Evolutionary conservation across 2,888 invertebrate genomes (phyloP).

Genomic region (Helobdella robusta): DNA sequence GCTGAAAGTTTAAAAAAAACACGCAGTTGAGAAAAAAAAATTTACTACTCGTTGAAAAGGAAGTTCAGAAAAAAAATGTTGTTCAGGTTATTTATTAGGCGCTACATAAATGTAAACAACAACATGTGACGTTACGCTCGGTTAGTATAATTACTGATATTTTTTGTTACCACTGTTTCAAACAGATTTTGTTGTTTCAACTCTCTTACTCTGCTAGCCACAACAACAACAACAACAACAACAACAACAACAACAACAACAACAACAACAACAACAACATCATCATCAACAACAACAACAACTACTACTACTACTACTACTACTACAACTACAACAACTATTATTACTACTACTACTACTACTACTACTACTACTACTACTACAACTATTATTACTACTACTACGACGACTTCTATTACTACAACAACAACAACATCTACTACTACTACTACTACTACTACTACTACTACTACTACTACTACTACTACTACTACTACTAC

Average conservation of each 20-base stretch:
- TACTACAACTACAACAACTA: not conserved
- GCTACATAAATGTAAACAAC: no score
- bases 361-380: not conserved
- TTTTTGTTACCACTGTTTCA: no score
- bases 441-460: slow-evolving; percentile 8
- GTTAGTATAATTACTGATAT: no score
- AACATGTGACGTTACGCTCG: no score
- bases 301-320: not conserved
- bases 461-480: slow-evolving; percentile 6
- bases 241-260: not conserved
- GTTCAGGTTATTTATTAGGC: no score
- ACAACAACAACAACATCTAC: not conserved
- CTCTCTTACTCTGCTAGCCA: no score
- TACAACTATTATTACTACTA: not conserved
- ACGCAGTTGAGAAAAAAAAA: no score
- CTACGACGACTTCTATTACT: not conserved
- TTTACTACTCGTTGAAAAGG: no score
- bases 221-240: not conserved
- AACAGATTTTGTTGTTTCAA: no score
- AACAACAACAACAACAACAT: slow-evolving; percentile 1
- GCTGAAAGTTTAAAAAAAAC: no score
- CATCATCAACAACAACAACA: slow-evolving; percentile 1
- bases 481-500: slow-evolving; percentile 6
- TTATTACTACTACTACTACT: not conserved
- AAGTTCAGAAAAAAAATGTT: no score